A percentile compares a stretch with the other conserved stretches of the same genome.
phyloP scores from a whole-genome alignment of 2,888 invertebrate genomes.

The Chrysolina haemoptera region DNA sequence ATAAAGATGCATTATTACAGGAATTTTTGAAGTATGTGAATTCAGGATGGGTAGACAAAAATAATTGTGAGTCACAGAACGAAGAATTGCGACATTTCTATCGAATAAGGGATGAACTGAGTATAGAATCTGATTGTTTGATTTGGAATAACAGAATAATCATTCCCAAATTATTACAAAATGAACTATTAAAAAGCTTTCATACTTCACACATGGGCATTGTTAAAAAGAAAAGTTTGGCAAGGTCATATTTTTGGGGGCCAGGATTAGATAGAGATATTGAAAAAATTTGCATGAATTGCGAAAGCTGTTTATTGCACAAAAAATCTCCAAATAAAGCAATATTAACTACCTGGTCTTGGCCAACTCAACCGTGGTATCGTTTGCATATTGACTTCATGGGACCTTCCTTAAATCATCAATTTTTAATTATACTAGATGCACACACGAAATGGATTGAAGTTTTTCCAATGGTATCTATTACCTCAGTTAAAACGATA shows the following conservation, averaged over 20 bases:
- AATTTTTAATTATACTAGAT: slow-evolving; percentile 48
- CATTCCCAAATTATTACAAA: slow-evolving; percentile 38
- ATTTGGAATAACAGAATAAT: slow-evolving; percentile 48
- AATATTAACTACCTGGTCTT: slow-evolving; percentile 46
- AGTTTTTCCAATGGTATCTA: slow-evolving; percentile 22
- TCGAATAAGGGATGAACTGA: slow-evolving; percentile 30
- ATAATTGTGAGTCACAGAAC: too few species aligned
- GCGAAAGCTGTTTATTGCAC: slow-evolving; percentile 11
- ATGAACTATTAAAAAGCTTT: slow-evolving; percentile 40
- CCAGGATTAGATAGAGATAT: slow-evolving; percentile 51
- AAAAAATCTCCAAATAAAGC: slow-evolving; percentile 43
- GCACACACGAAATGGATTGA: slow-evolving; percentile 52
- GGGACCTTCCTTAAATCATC: slow-evolving; percentile 15
- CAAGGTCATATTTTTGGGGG: slow-evolving; percentile 39
- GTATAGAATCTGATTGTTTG: slow-evolving; percentile 42
- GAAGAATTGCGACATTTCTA: neutral
- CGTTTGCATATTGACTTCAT: neutral
- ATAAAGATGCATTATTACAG: too few species aligned
- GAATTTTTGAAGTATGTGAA: too few species aligned
- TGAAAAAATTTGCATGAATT: slow-evolving; percentile 50
- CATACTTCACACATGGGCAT: slow-evolving; percentile 44
- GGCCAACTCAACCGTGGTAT: slow-evolving; percentile 8
- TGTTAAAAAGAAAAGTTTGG: slow-evolving; percentile 36
- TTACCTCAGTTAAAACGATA: slow-evolving; percentile 42
- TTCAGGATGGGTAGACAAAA: too few species aligned